phyloP scores from a whole-genome alignment of 35 echinoderm and acorn worm species.

The Heliocidaris tuberculata region DNA sequence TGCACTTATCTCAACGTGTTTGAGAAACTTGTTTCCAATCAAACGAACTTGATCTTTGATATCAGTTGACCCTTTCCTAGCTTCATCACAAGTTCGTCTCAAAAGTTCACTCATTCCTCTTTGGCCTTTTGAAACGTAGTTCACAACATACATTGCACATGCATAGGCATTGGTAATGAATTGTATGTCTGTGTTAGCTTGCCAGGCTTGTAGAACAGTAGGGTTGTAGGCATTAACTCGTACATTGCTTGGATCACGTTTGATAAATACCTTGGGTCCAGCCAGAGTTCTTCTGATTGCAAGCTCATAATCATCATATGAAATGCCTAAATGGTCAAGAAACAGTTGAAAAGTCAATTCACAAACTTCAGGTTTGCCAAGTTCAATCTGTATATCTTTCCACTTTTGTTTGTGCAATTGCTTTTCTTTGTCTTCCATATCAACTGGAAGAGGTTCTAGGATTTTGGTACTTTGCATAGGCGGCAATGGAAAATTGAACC shows the following conservation, averaged over 20 bases:
- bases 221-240: conserved; percentile 58
- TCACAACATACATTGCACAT: conserved; percentile 61
- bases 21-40: conserved; percentile 50
- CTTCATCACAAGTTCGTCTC: conserved; percentile 49
- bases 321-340: conserved; percentile 30
- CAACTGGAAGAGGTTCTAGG: conserved; percentile 34
- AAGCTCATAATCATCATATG: conserved; percentile 36
- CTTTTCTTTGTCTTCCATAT: conserved; percentile 23
- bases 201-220: conserved; percentile 42
- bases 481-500: conserved; percentile 61
- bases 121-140: conserved; percentile 60
- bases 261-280: conserved; percentile 40
- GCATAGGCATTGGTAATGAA: conserved; percentile 59
- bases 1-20: conserved; percentile 53
- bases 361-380: conserved; percentile 22
- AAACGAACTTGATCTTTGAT: conserved; percentile 36
- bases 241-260: conserved; percentile 55
- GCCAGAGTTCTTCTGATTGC: conserved; percentile 39
- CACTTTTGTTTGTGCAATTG: neutral
- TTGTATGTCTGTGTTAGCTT: conserved; percentile 56
- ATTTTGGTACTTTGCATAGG: conserved; percentile 55
- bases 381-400: conserved; percentile 31
- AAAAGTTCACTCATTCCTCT: conserved; percentile 63
- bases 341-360: conserved; percentile 53
- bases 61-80: conserved; percentile 49